phyloP scores from a whole-genome alignment of 2,797 vertebrate genomes.

The Anguilla marmorata region DNA sequence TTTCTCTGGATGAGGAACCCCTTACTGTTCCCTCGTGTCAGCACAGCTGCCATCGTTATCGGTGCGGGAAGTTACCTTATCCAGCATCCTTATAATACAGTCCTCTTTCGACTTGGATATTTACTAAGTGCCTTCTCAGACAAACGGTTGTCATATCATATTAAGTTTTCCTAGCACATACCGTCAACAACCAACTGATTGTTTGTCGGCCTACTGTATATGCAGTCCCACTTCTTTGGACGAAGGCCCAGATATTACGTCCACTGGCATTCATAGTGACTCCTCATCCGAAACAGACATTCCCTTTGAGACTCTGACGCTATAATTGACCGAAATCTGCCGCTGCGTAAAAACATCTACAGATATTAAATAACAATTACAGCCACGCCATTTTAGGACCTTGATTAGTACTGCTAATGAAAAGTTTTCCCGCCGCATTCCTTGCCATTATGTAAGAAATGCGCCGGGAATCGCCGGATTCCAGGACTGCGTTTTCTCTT shows the following conservation, averaged over 20 bases:
- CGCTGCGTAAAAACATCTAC: constrained; percentile 5
- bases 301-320: neutral
- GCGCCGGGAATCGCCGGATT: constrained; percentile 31
- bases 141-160: constrained; percentile 22
- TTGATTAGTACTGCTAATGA: constrained; percentile 33
- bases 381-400: constrained; percentile 28
- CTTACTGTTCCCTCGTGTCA: constrained; percentile 22
- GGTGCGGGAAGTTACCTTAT: constrained; percentile 33
- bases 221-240: constrained; percentile 17
- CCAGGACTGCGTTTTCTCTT: constrained; percentile 37
- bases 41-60: constrained; percentile 20
- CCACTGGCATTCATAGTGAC: neutral
- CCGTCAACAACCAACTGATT: constrained; percentile 36
- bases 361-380: constrained; percentile 34
- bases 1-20: constrained; percentile 10
- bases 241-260: constrained; percentile 21
- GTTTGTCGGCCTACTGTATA: constrained; percentile 22
- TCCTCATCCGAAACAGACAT: neutral
- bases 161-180: constrained; percentile 37
- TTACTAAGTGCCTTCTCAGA: constrained; percentile 23
- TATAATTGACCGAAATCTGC: constrained; percentile 15
- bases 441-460: constrained; percentile 32
- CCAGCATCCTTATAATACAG: constrained; percentile 32
- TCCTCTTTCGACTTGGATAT: constrained; percentile 23
- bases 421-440: constrained; percentile 31